Conservation (phyloP, 2,888 invertebrate genomes). For the Meganola albula region DNA sequence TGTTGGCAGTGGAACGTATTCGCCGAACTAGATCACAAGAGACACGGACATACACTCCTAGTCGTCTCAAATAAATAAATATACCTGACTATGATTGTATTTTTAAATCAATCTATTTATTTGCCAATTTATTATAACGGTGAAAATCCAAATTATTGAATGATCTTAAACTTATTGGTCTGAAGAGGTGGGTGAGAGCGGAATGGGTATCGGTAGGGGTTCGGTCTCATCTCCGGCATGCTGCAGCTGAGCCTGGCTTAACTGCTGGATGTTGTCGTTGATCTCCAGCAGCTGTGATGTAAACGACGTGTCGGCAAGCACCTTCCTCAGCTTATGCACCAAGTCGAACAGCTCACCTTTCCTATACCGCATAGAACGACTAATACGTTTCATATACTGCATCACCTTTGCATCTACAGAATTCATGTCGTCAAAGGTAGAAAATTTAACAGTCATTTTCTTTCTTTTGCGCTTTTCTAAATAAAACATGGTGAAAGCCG, state of each 20-base stretch:
- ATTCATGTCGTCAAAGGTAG: background rate
- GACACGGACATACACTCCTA: constrained; percentile 23
- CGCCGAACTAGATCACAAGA: constrained; percentile 50
- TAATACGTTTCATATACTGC: background rate
- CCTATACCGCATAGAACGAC: background rate
- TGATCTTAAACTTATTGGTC: too few species aligned
- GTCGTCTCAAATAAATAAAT: constrained; percentile 14
- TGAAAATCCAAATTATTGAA: too few species aligned
- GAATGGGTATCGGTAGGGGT: too few species aligned
- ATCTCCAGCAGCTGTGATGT: background rate
- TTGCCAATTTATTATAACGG: too few species aligned
- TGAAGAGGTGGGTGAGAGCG: too few species aligned
- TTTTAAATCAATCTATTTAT: too few species aligned
- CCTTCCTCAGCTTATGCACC: background rate
- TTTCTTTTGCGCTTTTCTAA: background rate
- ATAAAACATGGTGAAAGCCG: background rate
- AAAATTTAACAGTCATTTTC: background rate
- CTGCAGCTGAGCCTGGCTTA: background rate
- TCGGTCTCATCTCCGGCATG: too few species aligned
- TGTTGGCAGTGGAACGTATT: constrained; percentile 50
- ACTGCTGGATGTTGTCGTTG: background rate
- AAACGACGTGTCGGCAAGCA: background rate
- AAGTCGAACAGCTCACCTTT: background rate
- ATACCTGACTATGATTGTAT: too few species aligned
- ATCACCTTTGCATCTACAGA: background rate